These are phyloP conservation scores for Nysson spinosus DNA, from an alignment of 2,888 invertebrate genomes.

Conservation along the genomic window DNA sequence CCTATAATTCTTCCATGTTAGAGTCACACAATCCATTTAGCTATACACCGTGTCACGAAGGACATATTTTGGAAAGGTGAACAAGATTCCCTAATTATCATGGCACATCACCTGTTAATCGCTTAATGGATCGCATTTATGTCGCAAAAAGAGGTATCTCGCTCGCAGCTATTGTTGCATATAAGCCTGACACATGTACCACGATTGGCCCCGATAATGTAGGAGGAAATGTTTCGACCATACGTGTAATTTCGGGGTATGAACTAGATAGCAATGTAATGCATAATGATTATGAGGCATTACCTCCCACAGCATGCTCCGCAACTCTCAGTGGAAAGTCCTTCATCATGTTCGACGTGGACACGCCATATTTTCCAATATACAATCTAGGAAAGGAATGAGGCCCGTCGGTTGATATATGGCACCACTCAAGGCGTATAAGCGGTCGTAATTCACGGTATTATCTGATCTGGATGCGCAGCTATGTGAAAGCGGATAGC, in stretches of 20 bases:
- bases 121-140: too few species aligned
- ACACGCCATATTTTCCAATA: constrained; percentile 63
- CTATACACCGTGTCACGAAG: too few species aligned
- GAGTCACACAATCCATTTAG: too few species aligned
- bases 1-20: too few species aligned
- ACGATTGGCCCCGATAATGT: constrained; percentile 16
- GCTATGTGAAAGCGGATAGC: constrained; percentile 44
- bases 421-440: constrained; percentile 63
- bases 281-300: constrained; percentile 59
- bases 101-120: too few species aligned
- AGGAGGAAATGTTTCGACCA: constrained; percentile 12
- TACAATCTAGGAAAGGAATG: constrained; percentile 62
- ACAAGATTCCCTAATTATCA: too few species aligned
- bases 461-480: constrained; percentile 63
- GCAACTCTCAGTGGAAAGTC: constrained; percentile 20
- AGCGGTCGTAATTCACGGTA: constrained; percentile 65
- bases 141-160: too few species aligned
- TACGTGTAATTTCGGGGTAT: constrained; percentile 36
- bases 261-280: constrained; percentile 30
- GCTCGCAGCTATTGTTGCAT: neutral
- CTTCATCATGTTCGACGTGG: constrained; percentile 63
- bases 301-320: constrained; percentile 40
- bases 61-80: too few species aligned
- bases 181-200: neutral
- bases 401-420: constrained; percentile 59